Base-by-base conservation (phyloP, 2,888 invertebrate species). In the Rotaria magnacalcarata region DNA sequence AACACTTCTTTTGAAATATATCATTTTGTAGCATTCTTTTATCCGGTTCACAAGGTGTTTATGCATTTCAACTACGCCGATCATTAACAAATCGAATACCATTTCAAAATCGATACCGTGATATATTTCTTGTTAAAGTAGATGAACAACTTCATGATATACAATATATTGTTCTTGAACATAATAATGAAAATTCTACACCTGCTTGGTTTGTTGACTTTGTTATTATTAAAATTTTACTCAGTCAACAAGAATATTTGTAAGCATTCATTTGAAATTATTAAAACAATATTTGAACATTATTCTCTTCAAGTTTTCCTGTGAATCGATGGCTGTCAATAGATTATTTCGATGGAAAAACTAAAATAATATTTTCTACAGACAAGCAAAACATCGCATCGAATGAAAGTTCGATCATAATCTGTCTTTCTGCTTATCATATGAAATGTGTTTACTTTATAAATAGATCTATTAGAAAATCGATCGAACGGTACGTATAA, bases 151-250 rank as follows among this genome's bases (percentile, higher is more conserved):
- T 80, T 3, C 5, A 47, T 27, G 43, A 80, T 43, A 47, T 80
- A 7, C 47, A 80, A 80, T 80, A 80, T 47, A n/a, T 80, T 47
- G 75, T 80, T 10, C 47, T 80, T 21, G 75, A 80, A 80, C 75
- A 80, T 80, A 80, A 80, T 47, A 80, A 80, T 80, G 75, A 80
- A 80, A 80, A 80, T 80, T 21, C 75, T 43, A 2, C 75, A 80
- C 75, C 75, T 2, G 75, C 75, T 24, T 80, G 75, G 75, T 80
- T 47, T 24, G 75, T 80, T 80, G 75, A 80, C 24, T 80, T 80
- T 80, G 75, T 80, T 47, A 43, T 80, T 24, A 24, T 80, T 24
- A 80, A 80, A n/a, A 10, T 80, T 43, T 5, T 80, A 10, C 21
- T 21, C 16, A 19, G 47, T 80, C 1, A 80, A 80, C 75, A 80